Evolutionary conservation across 2,888 invertebrate species (phyloP).

Genomic region (Encarsia formosa): DNA sequence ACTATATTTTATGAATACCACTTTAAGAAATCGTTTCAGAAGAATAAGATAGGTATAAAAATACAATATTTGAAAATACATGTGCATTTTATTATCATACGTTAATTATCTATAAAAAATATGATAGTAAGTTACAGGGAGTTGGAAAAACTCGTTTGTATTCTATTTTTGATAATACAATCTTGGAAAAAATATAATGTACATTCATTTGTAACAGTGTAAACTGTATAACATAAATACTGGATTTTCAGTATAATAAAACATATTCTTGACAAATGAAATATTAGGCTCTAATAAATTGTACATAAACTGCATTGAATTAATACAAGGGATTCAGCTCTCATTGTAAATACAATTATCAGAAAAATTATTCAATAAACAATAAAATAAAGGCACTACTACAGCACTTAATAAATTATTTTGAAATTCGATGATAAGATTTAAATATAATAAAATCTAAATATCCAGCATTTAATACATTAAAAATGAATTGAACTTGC

Average conservation of each 20-base stretch:
- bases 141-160: slow-evolving; percentile 28
- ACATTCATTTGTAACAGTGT: slow-evolving; percentile 24
- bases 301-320: slow-evolving; percentile 19
- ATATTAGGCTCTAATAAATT: slow-evolving; percentile 12
- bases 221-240: slow-evolving; percentile 24
- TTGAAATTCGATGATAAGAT: slow-evolving; percentile 16
- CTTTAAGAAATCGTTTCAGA: no score
- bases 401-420: slow-evolving; percentile 19
- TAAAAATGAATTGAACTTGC: slow-evolving; percentile 10
- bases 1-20: no score
- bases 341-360: no score
- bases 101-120: slow-evolving; percentile 31
- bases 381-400: slow-evolving; percentile 25
- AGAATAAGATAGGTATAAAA: no score
- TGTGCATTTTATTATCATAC: slow-evolving; percentile 29
- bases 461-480: slow-evolving; percentile 21
- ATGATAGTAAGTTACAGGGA: slow-evolving; percentile 26
- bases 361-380: no score
- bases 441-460: slow-evolving; percentile 19
- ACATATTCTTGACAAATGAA: slow-evolving; percentile 4
- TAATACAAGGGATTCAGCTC: slow-evolving; percentile 13
- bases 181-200: slow-evolving; percentile 24
- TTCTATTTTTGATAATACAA: slow-evolving; percentile 20
- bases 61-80: slow-evolving; percentile 28
- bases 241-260: slow-evolving; percentile 20